A percentile compares a stretch with the other conserved stretches of the same genome.
Evolutionary conservation across 2,797 vertebrate species (phyloP).

Genomic region (Zenarchopterus dispar): DNA sequence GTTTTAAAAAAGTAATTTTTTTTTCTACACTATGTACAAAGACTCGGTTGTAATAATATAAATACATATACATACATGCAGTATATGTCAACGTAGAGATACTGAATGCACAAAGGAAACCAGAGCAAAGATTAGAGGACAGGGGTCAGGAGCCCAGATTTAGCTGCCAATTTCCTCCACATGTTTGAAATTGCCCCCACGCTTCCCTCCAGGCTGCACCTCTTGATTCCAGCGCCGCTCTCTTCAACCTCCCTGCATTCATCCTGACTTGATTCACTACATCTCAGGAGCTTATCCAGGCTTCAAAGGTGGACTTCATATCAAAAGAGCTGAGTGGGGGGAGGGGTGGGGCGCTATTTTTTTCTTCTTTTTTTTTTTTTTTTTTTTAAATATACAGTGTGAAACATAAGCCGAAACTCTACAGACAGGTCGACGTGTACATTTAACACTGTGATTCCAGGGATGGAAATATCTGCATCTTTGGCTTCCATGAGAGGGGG

Average conservation of each 20-base stretch:
- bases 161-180: conserved; percentile 81
- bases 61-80: conserved; percentile 32
- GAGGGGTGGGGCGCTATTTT: conserved; percentile 7
- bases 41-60: conserved; percentile 67
- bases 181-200: conserved; percentile 47
- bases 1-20: conserved; percentile 66
- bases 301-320: conserved; percentile 34
- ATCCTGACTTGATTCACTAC: conserved; percentile 39
- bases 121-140: conserved; percentile 52
- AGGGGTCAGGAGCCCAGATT: conserved; percentile 63
- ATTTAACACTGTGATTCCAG: conserved; percentile 39
- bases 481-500: conserved; percentile 47
- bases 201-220: conserved; percentile 34
- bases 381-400: conserved; percentile 4
- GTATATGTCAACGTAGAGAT: conserved; percentile 58
- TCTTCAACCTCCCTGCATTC: conserved; percentile 37
- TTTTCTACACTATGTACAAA: conserved; percentile 85
- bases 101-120: conserved; percentile 43
- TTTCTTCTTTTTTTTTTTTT: conserved; percentile 28
- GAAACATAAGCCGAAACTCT: conserved; percentile 29
- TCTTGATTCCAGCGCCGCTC: conserved; percentile 35
- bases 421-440: conserved; percentile 31
- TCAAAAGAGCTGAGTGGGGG: conserved; percentile 27
- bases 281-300: conserved; percentile 42
- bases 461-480: conserved; percentile 36